These are phyloP conservation scores for Furnarius figulus DNA, from an alignment of 2,113 vertebrate genomes.

Conservation along the genomic window DNA sequence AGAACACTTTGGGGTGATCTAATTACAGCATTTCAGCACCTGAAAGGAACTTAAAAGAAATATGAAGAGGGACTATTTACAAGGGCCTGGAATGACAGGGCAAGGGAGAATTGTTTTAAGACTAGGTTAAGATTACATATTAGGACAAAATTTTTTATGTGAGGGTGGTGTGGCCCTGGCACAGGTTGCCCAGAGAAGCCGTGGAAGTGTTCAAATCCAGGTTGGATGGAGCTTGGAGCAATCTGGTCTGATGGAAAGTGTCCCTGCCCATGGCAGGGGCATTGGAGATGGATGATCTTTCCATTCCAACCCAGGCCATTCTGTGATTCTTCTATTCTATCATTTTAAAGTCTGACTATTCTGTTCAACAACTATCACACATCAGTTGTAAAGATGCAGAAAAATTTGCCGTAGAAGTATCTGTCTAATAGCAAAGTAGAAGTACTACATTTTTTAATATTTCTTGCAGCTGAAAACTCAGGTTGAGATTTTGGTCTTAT, in stretches of 20 bases:
- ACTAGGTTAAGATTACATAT: not conserved
- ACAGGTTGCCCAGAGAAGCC: too few species aligned
- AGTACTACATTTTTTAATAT: not conserved
- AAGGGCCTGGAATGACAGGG: not conserved
- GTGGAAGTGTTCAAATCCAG: not conserved
- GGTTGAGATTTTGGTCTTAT: not conserved
- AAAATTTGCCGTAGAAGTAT: not conserved
- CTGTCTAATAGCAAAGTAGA: not conserved
- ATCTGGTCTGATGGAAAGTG: not conserved
- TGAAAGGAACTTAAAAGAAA: not conserved
- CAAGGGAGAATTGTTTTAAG: not conserved
- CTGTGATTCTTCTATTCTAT: not conserved
- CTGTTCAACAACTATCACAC: not conserved
- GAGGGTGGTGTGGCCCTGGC: not conserved
- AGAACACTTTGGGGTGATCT: not conserved
- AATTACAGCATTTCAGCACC: too few species aligned
- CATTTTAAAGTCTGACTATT: not conserved
- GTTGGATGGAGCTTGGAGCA: not conserved
- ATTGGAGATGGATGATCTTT: not conserved
- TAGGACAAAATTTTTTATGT: not conserved
- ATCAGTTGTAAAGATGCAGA: not conserved
- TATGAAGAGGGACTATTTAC: not conserved
- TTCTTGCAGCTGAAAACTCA: accelerated
- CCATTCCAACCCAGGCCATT: not conserved
- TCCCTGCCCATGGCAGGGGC: not conserved